phyloP scores from a whole-genome alignment of 2,888 invertebrate species.

The Tetheella fluctuosa region DNA sequence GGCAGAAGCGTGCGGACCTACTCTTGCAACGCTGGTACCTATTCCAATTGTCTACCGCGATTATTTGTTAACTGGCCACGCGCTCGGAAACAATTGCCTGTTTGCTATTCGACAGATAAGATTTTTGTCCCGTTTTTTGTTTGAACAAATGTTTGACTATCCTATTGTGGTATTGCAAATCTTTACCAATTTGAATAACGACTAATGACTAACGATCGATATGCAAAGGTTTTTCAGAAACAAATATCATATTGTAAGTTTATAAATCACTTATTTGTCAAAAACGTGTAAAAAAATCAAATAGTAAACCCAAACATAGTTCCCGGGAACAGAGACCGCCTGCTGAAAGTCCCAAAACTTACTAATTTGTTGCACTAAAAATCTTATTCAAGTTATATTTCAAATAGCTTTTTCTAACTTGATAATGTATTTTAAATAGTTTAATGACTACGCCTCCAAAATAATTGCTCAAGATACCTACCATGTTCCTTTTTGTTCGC shows the following conservation, averaged over 20 bases:
- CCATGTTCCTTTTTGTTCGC: constrained; percentile 28
- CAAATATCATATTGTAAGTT: no score
- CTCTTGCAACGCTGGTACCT: constrained; percentile 68
- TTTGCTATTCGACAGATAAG: constrained; percentile 74
- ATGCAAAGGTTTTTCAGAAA: no score
- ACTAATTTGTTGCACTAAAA: no score
- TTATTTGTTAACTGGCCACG: constrained; percentile 82
- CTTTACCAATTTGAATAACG: not conserved
- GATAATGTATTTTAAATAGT: not conserved
- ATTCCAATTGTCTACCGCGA: constrained; percentile 79
- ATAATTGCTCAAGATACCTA: constrained; percentile 24
- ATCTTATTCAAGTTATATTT: not conserved
- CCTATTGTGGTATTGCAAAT: not conserved
- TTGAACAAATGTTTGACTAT: constrained; percentile 12
- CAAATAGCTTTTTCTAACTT: not conserved
- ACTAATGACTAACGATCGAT: not conserved
- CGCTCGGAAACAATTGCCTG: constrained; percentile 81
- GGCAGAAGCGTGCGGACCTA: constrained; percentile 54
- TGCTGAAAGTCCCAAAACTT: no score
- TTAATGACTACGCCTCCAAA: not conserved
- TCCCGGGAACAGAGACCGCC: no score
- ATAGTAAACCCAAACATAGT: no score
- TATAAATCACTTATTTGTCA: no score
- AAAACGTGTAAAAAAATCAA: no score
- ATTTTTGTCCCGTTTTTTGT: constrained; percentile 63